Conservation (phyloP, 1,140 invertebrate genomes). For the Acromyrmex heyeri region DNA sequence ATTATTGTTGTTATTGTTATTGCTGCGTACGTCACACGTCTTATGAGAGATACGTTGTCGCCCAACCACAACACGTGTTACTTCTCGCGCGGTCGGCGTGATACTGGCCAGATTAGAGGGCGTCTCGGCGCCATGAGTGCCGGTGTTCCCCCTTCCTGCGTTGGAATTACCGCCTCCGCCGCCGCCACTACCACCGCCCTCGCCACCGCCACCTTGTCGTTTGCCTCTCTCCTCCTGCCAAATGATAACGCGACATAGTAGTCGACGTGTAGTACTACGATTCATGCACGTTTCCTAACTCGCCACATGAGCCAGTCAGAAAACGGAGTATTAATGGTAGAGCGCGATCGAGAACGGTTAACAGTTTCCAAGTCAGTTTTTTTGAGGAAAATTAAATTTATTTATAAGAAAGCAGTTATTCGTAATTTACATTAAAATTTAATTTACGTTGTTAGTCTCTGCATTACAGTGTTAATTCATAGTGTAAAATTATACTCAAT, state of each 20-base stretch:
- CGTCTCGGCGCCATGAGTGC: slow-evolving; percentile 81
- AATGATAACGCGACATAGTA: slow-evolving; percentile 79
- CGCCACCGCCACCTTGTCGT: slow-evolving; percentile 75
- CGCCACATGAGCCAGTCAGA: slow-evolving; percentile 20
- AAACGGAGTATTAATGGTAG: slow-evolving; percentile 1
- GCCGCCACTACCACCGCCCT: slow-evolving; percentile 41
- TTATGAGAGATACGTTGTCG: slow-evolving; percentile 64
- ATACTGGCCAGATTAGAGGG: slow-evolving; percentile 84
- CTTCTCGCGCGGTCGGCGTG: slow-evolving; percentile 85
- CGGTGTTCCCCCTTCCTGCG: slow-evolving; percentile 76
- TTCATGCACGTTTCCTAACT: slow-evolving; percentile 19
- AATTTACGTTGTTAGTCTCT: background rate
- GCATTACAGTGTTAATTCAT: background rate
- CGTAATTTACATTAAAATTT: background rate
- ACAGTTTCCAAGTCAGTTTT: background rate
- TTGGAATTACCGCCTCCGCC: slow-evolving; percentile 69
- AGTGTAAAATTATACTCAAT: too few species aligned
- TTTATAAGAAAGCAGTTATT: background rate
- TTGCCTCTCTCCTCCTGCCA: slow-evolving; percentile 81
- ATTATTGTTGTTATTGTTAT: slow-evolving; percentile 56
- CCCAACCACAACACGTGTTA: slow-evolving; percentile 74
- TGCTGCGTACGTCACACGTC: slow-evolving; percentile 64
- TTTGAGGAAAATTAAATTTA: slow-evolving; percentile 1
- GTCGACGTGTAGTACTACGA: slow-evolving; percentile 60
- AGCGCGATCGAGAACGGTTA: background rate